Evolutionary conservation across 2,888 invertebrate species (phyloP).

Genomic region (Romanomermis culicivorax): DNA sequence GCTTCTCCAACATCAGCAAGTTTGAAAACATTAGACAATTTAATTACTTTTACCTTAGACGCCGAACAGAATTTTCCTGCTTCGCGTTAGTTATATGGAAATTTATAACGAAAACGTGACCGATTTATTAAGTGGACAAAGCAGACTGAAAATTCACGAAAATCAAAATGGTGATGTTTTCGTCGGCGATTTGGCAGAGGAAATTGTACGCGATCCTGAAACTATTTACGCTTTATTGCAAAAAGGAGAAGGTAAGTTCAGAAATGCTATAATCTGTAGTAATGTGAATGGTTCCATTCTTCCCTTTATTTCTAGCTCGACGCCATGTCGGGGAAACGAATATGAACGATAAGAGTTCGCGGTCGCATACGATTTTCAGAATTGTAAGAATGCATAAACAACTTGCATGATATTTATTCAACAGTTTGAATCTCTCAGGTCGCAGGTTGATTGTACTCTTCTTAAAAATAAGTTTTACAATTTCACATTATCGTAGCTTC

Average conservation of each 20-base stretch:
- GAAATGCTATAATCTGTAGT: no score
- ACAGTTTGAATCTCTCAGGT: no score
- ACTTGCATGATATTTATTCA: no score
- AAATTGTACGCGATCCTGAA: slow-evolving; percentile 35
- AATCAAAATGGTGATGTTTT: slow-evolving; percentile 37
- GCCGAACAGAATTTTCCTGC: slow-evolving; percentile 48
- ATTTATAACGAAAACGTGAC: slow-evolving; percentile 64
- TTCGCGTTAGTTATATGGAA: slow-evolving; percentile 60
- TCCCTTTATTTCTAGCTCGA: slow-evolving; percentile 36
- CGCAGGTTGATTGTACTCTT: no score
- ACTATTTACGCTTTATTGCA: slow-evolving; percentile 34
- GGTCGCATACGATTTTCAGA: slow-evolving; percentile 69
- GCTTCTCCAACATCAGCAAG: no score
- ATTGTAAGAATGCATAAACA: slow-evolving; percentile 47
- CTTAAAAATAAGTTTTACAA: no score
- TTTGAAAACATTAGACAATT: no score
- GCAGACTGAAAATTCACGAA: slow-evolving; percentile 37
- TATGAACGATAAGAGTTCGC: slow-evolving; percentile 67
- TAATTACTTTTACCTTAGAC: no score
- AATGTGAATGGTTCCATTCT: neutral
- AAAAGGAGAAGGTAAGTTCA: slow-evolving; percentile 27
- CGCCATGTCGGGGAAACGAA: slow-evolving; percentile 56
- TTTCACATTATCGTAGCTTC: no score
- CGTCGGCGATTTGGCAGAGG: slow-evolving; percentile 42
- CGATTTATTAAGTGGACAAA: slow-evolving; percentile 45